Evolutionary conservation across 2,113 vertebrate species (phyloP), one percentile per base, ranked within the genome.

Genomic region (Triplophysa rosa): DNA sequence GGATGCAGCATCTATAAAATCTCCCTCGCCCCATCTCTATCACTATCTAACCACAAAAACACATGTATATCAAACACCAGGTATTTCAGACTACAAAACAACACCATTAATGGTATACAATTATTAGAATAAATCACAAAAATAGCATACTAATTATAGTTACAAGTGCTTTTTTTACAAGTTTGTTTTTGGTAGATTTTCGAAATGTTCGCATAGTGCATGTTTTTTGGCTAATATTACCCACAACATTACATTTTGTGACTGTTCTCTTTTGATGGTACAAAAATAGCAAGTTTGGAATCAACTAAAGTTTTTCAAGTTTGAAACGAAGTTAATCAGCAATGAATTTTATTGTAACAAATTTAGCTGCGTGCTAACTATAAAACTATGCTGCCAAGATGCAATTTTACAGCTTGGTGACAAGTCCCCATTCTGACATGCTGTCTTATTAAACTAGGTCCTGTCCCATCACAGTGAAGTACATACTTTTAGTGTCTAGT

Each of bases 21-120:
- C 59, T 29, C 62, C 13, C 40, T 42, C 14, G 7, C 33, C 33
- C 82, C 84, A 78, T 69, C 81, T 80, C 68, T 26, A 64, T 54
- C 74, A 23, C 26, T n/a, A 62, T 69, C 64, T 29, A 33, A 76
- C 47, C 65, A 64, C 73, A 64, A 69, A 42, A 66, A 83, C 49
- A 62, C 42, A 59, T 0, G 14, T 40, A 23, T 24, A 40, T 1
- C 21, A 14, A 56, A 45, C 40, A 64, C 21, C 21, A 23, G 23
- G 62, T 59, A 4, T 13, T 24, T 58, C 11, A 26, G 8, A 24
- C 19, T 9, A 42, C 26, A 37, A 21, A 73, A 4, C 29, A 29
- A 29, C 4, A 42, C 8, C 8, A 42, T 11, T 10, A 42, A 66
- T 67, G 16, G 1, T 24, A 33, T 47, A 21, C 12, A 67, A 67